A percentile compares a stretch with the other conserved stretches of the same genome.
Conservation (phyloP, 2,888 invertebrate species). For the Morpho helenor region DNA sequence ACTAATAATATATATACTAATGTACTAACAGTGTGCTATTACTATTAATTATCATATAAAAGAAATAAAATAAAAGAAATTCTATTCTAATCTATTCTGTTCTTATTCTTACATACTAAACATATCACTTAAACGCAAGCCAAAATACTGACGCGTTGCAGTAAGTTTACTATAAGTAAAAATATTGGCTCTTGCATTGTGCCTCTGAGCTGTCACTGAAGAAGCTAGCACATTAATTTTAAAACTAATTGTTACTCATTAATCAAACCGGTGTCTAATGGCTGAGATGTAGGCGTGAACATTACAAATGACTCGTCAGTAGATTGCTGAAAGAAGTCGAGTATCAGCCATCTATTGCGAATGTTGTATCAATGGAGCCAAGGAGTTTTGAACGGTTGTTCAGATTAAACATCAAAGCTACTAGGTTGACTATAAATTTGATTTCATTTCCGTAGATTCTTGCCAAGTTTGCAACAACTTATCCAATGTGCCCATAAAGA, state of each 20-base stretch:
- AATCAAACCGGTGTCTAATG: conserved; percentile 19
- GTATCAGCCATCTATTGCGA: conserved; percentile 22
- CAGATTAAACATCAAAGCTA: too few relatives aligned
- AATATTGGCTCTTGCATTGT: background rate
- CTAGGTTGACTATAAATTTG: too few relatives aligned
- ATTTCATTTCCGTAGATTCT: too few relatives aligned
- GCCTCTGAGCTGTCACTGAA: conserved; percentile 7
- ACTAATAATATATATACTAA: too few relatives aligned
- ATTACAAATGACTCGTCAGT: conserved; percentile 17
- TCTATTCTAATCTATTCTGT: too few relatives aligned
- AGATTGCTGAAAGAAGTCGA: conserved; percentile 6
- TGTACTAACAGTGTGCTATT: too few relatives aligned
- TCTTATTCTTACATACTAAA: background rate
- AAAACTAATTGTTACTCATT: conserved; percentile 22
- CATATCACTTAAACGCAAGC: background rate
- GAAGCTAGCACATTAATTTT: conserved; percentile 19
- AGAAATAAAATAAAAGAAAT: too few relatives aligned
- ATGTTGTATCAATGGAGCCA: conserved; percentile 43
- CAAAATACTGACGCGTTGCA: background rate
- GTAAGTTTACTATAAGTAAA: background rate
- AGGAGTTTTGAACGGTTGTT: background rate
- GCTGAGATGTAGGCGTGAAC: conserved; percentile 18
- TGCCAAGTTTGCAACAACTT: too few relatives aligned
- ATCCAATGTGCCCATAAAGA: too few relatives aligned
- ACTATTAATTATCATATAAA: too few relatives aligned